These are phyloP conservation scores for Acropternis orthonyx DNA, from an alignment of 2,797 vertebrate genomes.

Conservation along the genomic window DNA sequence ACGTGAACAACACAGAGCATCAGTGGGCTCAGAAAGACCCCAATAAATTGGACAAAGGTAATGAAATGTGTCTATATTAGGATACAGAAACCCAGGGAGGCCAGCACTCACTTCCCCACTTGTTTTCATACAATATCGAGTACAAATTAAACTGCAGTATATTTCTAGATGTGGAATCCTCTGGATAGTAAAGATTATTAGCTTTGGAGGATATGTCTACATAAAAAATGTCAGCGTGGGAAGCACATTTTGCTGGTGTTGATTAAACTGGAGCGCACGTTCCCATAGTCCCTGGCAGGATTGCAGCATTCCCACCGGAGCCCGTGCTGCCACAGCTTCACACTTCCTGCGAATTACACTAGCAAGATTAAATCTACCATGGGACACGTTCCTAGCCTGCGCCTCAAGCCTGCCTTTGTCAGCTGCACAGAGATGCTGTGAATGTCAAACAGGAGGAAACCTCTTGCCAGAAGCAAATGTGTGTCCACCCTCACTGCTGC, in stretches of 20 bases:
- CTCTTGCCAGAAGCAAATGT: neutral
- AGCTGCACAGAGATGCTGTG: neutral
- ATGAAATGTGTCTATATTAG: constrained; percentile 36
- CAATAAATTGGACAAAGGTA: neutral
- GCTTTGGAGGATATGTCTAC: neutral
- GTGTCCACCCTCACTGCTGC: rapidly evolving
- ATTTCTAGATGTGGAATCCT: constrained; percentile 37
- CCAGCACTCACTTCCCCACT: neutral
- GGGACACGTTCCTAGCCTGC: rapidly evolving
- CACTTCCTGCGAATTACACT: neutral
- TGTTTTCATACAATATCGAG: constrained; percentile 27
- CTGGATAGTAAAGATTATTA: constrained; percentile 45
- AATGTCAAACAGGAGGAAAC: neutral
- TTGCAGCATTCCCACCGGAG: neutral
- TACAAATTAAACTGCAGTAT: neutral
- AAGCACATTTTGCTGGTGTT: neutral
- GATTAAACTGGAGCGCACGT: neutral
- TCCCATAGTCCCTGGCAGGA: neutral
- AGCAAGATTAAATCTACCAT: neutral
- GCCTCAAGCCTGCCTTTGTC: neutral
- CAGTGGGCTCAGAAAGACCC: neutral
- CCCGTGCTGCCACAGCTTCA: neutral
- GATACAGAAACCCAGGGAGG: constrained; percentile 6
- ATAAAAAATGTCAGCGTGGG: neutral
- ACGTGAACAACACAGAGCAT: neutral